Conservation (phyloP, 2,888 invertebrate genomes). For the Coenonympha arcania region DNA sequence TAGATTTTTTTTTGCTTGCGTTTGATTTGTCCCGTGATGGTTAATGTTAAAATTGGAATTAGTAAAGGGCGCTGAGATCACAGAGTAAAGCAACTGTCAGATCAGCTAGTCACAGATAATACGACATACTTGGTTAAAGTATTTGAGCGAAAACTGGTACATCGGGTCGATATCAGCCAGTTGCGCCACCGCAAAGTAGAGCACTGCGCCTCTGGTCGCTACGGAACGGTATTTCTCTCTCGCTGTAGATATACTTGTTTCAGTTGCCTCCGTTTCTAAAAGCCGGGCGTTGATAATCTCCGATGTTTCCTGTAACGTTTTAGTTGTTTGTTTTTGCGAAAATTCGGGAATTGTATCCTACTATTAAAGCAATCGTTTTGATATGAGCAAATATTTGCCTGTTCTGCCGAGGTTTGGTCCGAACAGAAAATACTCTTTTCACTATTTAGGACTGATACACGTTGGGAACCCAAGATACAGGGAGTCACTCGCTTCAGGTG, state of each 20-base stretch:
- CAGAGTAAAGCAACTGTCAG: too few species aligned
- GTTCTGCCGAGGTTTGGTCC: too few species aligned
- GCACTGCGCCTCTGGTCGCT: conserved; percentile 88
- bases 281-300: conserved; percentile 91
- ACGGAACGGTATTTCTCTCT: conserved; percentile 89
- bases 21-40: too few species aligned
- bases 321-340: background rate
- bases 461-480: too few species aligned
- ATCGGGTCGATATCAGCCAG: conserved; percentile 93
- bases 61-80: too few species aligned
- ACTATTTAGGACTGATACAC: too few species aligned
- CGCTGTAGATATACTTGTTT: conserved; percentile 87
- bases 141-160: conserved; percentile 96
- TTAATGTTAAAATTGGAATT: too few species aligned
- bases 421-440: too few species aligned
- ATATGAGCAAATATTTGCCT: too few species aligned
- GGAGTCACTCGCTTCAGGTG: too few species aligned
- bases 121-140: conserved; percentile 77
- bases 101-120: background rate
- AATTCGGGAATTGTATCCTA: background rate
- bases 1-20: too few species aligned
- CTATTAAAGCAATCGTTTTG: background rate
- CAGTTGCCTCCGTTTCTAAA: conserved; percentile 89
- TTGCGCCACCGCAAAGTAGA: conserved; percentile 92
- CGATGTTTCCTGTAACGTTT: conserved; percentile 81